Evolutionary conservation across 2,797 vertebrate species (phyloP).

Genomic region (Alcedo quadribrachys): DNA sequence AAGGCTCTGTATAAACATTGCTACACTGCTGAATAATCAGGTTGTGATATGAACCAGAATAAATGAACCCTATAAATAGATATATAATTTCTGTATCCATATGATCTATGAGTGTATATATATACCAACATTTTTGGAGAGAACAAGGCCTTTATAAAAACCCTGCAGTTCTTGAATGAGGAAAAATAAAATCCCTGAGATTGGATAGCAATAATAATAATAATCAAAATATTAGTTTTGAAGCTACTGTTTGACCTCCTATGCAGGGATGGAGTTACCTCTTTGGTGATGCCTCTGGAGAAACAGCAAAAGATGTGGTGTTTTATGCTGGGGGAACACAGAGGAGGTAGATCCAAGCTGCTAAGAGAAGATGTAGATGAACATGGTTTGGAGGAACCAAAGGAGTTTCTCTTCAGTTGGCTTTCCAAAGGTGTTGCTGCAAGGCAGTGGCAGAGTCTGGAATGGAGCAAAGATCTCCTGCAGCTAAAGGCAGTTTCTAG

Average conservation of each 20-base stretch:
- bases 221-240: background rate
- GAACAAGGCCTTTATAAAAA: background rate
- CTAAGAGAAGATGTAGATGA: background rate
- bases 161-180: background rate
- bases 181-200: background rate
- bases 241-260: background rate
- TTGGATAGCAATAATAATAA: background rate
- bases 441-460: background rate
- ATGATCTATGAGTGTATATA: fast-evolving
- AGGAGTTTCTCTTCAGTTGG: background rate
- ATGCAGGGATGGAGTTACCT: background rate
- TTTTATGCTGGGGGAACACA: fast-evolving
- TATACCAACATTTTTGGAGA: background rate
- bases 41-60: background rate
- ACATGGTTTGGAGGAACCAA: background rate
- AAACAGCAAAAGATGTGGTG: background rate
- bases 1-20: slow-evolving; percentile 37
- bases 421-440: background rate
- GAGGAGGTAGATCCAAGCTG: background rate
- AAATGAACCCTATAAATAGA: slow-evolving; percentile 5
- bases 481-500: background rate
- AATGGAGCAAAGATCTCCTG: background rate
- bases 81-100: background rate
- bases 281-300: background rate
- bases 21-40: slow-evolving; percentile 41